A percentile compares a stretch with the other conserved stretches of the same genome.
These are phyloP conservation scores for Phylloscopus collybita DNA, from an alignment of 2,797 vertebrate genomes.

Conservation along the genomic window DNA sequence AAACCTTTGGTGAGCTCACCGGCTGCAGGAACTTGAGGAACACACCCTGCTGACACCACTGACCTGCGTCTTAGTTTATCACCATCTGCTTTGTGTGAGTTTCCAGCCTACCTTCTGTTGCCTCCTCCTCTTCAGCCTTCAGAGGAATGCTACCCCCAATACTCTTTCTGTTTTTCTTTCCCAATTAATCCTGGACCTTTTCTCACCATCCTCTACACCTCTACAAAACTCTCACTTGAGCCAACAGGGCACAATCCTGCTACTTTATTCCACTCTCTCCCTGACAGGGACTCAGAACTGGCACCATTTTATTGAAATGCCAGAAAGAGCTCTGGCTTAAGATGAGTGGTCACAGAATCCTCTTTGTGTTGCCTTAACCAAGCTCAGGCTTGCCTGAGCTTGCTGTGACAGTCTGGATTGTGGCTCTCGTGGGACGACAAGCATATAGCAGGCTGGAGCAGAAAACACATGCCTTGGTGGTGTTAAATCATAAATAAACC, in stretches of 20 bases:
- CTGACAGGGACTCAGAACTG: neutral
- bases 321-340: neutral
- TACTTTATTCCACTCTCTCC: neutral
- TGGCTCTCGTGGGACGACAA: neutral
- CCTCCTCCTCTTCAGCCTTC: neutral
- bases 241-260: neutral
- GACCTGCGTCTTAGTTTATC: neutral
- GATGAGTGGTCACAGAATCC: neutral
- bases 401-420: neutral
- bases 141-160: neutral
- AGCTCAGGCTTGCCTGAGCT: neutral
- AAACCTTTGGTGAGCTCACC: neutral
- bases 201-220: neutral
- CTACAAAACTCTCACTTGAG: neutral
- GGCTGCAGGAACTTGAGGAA: neutral
- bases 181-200: neutral
- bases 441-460: neutral
- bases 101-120: neutral
- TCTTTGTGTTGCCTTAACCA: neutral
- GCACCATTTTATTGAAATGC: neutral
- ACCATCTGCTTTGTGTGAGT: neutral
- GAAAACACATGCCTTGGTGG: neutral
- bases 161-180: neutral
- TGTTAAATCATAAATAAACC: conserved; percentile 20
- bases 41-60: neutral